Conservation (phyloP, 2,888 invertebrate genomes). For the Rotaria sp. region DNA sequence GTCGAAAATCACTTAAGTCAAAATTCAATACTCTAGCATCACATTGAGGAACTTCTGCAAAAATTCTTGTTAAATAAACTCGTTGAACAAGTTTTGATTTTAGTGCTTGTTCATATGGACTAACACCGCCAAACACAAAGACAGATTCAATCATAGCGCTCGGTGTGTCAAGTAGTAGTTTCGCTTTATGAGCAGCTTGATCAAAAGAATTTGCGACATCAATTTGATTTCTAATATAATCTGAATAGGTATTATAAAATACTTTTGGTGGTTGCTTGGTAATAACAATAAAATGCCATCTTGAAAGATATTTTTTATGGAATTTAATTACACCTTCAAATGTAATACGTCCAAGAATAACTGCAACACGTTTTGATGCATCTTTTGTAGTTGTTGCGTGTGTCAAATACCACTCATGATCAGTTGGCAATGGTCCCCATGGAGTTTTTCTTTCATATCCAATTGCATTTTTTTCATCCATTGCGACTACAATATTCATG, state of each 20-base stretch:
- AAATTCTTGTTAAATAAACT: slow-evolving; percentile 10
- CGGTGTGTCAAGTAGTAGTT: not conserved
- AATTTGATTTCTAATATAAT: not conserved
- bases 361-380: not conserved
- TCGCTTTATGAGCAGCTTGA: not conserved
- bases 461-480: not conserved
- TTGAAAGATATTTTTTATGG: not conserved
- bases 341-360: not conserved
- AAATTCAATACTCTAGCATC: not conserved
- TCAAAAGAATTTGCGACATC: not conserved
- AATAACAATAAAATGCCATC: slow-evolving; percentile 19
- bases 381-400: not conserved
- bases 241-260: not conserved
- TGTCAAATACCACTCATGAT: not conserved
- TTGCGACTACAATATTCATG: not conserved
- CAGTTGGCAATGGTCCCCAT: not conserved
- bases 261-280: not conserved
- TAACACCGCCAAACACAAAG: not conserved
- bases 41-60: not conserved
- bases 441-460: not conserved
- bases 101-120: not conserved
- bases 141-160: not conserved
- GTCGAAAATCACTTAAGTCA: not conserved
- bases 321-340: not conserved
- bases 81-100: not conserved